phyloP scores from a whole-genome alignment of 1,140 invertebrate genomes.

The Leptoteleia sp. region DNA sequence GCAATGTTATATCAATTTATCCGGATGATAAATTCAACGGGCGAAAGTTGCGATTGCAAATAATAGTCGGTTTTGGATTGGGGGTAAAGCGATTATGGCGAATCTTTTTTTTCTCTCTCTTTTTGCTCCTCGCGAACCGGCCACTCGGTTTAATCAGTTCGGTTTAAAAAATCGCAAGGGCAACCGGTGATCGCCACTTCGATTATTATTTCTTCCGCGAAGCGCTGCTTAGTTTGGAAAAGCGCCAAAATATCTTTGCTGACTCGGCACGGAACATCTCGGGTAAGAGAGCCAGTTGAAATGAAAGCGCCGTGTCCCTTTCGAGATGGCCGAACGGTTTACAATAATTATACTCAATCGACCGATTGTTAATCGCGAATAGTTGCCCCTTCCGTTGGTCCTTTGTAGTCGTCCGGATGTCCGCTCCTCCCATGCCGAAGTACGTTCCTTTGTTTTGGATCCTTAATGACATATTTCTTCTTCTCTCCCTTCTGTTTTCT shows the following conservation, averaged over 20 bases:
- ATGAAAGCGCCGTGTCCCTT: conserved; percentile 23
- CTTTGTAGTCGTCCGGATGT: too few species aligned
- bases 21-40: neutral
- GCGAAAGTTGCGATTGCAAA: conserved; percentile 1
- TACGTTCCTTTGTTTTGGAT: too few species aligned
- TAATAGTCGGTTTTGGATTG: neutral
- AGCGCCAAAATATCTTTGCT: conserved; percentile 59
- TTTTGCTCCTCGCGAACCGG: neutral
- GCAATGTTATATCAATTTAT: conserved; percentile 26
- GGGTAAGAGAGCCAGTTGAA: conserved; percentile 43
- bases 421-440: too few species aligned
- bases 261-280: conserved; percentile 52
- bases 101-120: too few species aligned
- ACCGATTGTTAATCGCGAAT: conserved; percentile 29
- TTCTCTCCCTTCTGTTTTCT: too few species aligned
- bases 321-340: conserved; percentile 31
- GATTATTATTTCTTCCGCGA: conserved; percentile 55
- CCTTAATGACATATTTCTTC: too few species aligned
- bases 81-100: conserved; percentile 3
- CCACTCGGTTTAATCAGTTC: conserved; percentile 35
- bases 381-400: too few species aligned
- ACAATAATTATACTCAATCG: conserved; percentile 43
- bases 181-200: conserved; percentile 42
- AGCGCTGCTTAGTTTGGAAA: conserved; percentile 47
- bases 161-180: conserved; percentile 33